phyloP scores from a whole-genome alignment of 2,113 vertebrate genomes.

The Blennius ocellaris region DNA sequence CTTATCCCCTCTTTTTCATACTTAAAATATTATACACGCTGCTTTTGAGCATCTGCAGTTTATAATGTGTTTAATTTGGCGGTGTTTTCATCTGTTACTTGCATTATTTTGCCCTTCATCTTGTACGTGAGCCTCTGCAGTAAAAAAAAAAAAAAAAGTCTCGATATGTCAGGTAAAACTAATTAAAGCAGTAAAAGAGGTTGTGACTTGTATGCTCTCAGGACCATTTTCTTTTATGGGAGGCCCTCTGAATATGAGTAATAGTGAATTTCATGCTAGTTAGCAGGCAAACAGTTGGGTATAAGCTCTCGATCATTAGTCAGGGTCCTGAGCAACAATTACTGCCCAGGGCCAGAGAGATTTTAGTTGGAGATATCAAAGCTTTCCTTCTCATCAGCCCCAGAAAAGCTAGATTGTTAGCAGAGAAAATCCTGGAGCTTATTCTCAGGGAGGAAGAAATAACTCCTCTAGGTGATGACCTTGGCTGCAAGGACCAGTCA shows the following conservation, averaged over 20 bases:
- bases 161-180: conserved; percentile 55
- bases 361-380: conserved; percentile 39
- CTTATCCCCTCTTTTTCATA: conserved; percentile 26
- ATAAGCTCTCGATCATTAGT: conserved; percentile 45
- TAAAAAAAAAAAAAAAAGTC: conserved; percentile 51
- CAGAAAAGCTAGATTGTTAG: conserved; percentile 18
- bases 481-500: background rate
- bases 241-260: conserved; percentile 68
- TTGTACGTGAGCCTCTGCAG: conserved; percentile 54
- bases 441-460: conserved; percentile 21
- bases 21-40: conserved; percentile 49
- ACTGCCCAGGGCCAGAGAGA: conserved; percentile 32
- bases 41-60: conserved; percentile 54
- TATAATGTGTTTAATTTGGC: conserved; percentile 56
- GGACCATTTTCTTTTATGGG: conserved; percentile 42
- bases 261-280: conserved; percentile 72
- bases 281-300: conserved; percentile 65
- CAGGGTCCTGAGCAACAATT: conserved; percentile 36
- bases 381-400: conserved; percentile 25
- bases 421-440: conserved; percentile 23
- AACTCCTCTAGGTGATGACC: conserved; percentile 13
- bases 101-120: conserved; percentile 29
- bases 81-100: conserved; percentile 40
- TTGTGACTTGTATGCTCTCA: conserved; percentile 36
- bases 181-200: conserved; percentile 41